These are phyloP conservation scores for Podiceps cristatus DNA, from an alignment of 2,113 vertebrate species.

Conservation along the genomic window DNA sequence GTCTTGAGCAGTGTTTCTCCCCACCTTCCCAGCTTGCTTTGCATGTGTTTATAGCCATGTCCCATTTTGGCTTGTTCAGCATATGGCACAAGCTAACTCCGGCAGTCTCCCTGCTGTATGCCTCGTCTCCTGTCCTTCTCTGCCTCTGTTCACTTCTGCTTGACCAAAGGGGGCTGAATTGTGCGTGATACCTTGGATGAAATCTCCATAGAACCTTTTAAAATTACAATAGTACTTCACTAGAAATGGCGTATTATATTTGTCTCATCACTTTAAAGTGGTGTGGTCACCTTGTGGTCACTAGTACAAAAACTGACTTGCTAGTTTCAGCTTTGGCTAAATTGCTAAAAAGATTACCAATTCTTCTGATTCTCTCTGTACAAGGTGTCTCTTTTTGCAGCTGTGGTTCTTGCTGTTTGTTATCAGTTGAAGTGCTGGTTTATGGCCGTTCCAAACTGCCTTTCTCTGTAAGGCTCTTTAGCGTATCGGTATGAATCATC, in stretches of 20 bases:
- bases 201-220: not conserved
- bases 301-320: not conserved
- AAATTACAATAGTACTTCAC: fast-evolving
- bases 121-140: not conserved
- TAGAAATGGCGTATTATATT: fast-evolving
- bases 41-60: fast-evolving
- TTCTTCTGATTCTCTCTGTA: not conserved
- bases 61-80: no score
- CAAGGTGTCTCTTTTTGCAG: not conserved
- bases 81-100: fast-evolving
- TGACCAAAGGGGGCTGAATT: not conserved
- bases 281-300: not conserved
- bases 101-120: not conserved
- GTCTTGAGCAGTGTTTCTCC: not conserved
- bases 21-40: not conserved
- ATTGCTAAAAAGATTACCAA: not conserved
- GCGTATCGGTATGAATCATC: not conserved
- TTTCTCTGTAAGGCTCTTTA: not conserved
- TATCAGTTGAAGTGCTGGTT: not conserved
- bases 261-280: not conserved
- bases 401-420: not conserved
- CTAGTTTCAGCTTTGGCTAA: not conserved
- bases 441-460: not conserved
- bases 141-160: not conserved
- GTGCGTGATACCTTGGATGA: not conserved